Conservation (phyloP, 2,797 vertebrate species). For the Crenuchus spilurus region DNA sequence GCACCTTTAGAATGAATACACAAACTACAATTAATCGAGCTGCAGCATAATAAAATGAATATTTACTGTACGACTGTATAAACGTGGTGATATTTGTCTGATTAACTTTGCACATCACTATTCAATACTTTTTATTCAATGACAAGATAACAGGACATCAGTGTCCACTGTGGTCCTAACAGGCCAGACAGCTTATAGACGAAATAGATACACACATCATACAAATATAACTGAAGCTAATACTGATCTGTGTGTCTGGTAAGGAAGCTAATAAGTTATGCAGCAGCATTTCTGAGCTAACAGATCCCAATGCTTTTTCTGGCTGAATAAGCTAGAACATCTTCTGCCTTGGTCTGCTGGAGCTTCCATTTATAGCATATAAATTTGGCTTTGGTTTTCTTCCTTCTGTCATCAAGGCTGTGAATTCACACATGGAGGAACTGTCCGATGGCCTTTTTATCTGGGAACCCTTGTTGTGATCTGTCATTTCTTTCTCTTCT, state of each 20-base stretch:
- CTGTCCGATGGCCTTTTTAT: neutral
- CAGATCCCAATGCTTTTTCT: neutral
- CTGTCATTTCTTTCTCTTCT: neutral
- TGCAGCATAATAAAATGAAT: neutral
- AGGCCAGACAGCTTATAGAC: neutral
- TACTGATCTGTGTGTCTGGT: neutral
- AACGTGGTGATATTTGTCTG: too few species aligned
- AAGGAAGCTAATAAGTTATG: neutral
- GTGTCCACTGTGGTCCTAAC: neutral
- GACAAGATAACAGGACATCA: neutral
- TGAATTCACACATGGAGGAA: neutral
- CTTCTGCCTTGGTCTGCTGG: neutral
- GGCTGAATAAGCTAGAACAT: neutral
- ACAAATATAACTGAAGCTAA: neutral
- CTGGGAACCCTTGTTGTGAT: neutral
- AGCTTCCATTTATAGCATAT: neutral
- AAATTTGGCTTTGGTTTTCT: neutral
- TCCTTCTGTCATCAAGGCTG: neutral
- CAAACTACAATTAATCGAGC: too few species aligned
- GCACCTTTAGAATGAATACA: too few species aligned
- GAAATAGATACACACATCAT: neutral
- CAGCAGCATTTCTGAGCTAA: neutral
- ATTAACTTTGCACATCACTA: too few species aligned
- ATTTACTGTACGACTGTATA: too few species aligned
- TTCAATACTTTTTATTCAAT: neutral